These are phyloP conservation scores for Tokudaia tokunoshimensis DNA, from an alignment of 2,797 vertebrate species.

Conservation along the genomic window DNA sequence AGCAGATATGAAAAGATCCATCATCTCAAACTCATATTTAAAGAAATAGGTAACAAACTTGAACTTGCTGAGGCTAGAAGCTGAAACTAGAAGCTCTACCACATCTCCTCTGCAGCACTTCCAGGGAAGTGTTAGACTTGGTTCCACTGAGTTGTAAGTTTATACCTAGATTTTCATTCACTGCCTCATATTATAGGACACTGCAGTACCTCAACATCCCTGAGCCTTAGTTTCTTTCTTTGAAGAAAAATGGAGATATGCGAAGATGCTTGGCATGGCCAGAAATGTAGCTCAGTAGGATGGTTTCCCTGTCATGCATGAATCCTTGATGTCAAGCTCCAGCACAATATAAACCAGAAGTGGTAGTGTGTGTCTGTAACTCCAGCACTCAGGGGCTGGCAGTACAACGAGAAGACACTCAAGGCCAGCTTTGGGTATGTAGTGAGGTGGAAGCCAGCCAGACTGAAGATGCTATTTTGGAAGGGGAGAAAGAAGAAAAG, in stretches of 20 bases:
- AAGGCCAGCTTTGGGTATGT: not conserved
- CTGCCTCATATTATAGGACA: not conserved
- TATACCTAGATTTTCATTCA: not conserved
- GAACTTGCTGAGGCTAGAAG: not conserved
- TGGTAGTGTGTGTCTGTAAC: not conserved
- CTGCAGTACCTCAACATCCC: not conserved
- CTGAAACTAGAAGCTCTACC: not conserved
- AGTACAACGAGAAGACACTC: not conserved
- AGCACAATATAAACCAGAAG: not conserved
- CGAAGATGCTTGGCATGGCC: not conserved
- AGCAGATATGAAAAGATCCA: not conserved
- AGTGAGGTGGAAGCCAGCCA: not conserved
- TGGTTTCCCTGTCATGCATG: not conserved
- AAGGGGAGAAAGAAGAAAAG: not conserved
- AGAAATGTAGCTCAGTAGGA: not conserved
- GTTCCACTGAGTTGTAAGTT: not conserved
- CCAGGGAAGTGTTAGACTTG: not conserved
- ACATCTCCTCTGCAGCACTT: fast-evolving
- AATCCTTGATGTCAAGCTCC: not conserved
- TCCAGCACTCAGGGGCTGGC: not conserved
- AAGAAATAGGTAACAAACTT: not conserved
- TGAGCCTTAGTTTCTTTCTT: not conserved
- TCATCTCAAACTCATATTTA: not conserved
- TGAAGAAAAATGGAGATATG: not conserved
- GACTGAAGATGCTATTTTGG: not conserved